phyloP scores from a whole-genome alignment of 1,140 invertebrate genomes.

The Heliothis subflexa region DNA sequence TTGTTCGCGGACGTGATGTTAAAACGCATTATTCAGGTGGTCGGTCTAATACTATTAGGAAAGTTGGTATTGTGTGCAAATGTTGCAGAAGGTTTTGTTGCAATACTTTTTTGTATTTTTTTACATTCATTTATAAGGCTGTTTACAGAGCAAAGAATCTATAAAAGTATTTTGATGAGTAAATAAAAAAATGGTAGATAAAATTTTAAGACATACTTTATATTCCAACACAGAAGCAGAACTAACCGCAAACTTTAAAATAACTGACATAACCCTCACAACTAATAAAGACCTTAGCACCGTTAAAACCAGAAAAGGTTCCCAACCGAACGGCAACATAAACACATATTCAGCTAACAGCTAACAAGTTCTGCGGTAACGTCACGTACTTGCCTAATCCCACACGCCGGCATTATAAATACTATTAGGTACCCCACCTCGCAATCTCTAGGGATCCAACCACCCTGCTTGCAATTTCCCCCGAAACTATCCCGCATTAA shows the following conservation, averaged over 20 bases:
- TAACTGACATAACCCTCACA: slow-evolving; percentile 16
- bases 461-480: slow-evolving; percentile 35
- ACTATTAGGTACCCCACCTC: slow-evolving; percentile 45
- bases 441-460: slow-evolving; percentile 26
- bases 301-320: slow-evolving; percentile 35
- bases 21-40: slow-evolving; percentile 42
- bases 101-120: slow-evolving; percentile 5
- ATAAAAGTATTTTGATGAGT: too few species aligned
- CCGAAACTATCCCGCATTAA: slow-evolving; percentile 74
- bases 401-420: slow-evolving; percentile 47
- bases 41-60: slow-evolving; percentile 31
- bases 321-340: slow-evolving; percentile 40
- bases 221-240: not conserved
- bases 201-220: too few species aligned
- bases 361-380: slow-evolving; percentile 42
- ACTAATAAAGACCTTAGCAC: slow-evolving; percentile 33
- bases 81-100: not conserved
- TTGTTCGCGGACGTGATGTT: slow-evolving; percentile 29
- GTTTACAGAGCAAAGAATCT: too few species aligned
- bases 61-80: slow-evolving; percentile 16
- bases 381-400: slow-evolving; percentile 43
- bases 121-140: not conserved
- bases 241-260: not conserved
- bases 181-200: too few species aligned
- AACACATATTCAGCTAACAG: slow-evolving; percentile 41